Base-by-base conservation (phyloP, 1,140 invertebrate species). In the Trichonephila inaurata region DNA sequence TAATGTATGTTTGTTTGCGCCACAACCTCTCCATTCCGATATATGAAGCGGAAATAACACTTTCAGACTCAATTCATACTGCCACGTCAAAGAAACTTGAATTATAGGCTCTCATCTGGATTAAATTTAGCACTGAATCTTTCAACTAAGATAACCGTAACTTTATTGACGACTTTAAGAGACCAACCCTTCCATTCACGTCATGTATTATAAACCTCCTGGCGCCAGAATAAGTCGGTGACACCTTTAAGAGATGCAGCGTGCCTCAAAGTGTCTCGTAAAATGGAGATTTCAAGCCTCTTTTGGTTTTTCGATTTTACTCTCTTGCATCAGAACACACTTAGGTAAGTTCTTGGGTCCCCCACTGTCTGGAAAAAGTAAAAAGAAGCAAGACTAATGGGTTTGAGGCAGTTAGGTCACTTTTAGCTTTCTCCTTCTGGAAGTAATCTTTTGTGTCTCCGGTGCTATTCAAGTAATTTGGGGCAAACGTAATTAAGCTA, bases 91-190 rank as follows among this genome's bases (percentile, higher is more conserved):
- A 85, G 12, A 10, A 28, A 16, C 21, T 21, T 60, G 83, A 85
- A 85, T 85, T 85, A 85, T 61, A 85, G 83, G 21, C 83, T 85
- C 83, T 85, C 51, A n/a, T 24, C 83, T n/a, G 60, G 83, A 85
- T 85, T 85, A 85, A 85, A 85, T 85, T 85, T 51, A 85, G 83
- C 83, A 61, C 83, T 33, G 33, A 85, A 85, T 60, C 44, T 85
- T 51, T 85, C 83, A 58, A 85, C 83, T 60, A 19, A 60, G 83
- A 85, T 85, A 85, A 60, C 83, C 83, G 21, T 61, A 24, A 85
- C 51, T 85, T 85, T 85, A 85, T 60, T 85, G 40, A 33, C 2
- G n/a, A 28, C 44, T 85, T 51, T 60, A 33, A 81, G 58, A 60
- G 51, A 40, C 72, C 72, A 40, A 77, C 72, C 28, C 28, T 40